A percentile compares a stretch with the other conserved stretches of the same genome.
phyloP scores from a whole-genome alignment of 2,113 vertebrate genomes.

The Scophthalmus maximus region DNA sequence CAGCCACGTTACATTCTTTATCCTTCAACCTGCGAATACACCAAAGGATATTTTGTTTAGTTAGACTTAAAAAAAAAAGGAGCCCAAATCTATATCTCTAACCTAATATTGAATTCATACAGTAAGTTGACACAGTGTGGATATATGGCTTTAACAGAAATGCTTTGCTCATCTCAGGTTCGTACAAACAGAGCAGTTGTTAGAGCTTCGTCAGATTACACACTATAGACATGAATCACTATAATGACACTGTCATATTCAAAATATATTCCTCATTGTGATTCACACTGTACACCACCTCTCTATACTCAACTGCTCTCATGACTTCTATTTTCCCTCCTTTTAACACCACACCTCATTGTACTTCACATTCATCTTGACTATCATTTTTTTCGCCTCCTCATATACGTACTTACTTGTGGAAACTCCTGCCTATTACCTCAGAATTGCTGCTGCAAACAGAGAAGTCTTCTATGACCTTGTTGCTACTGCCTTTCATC shows the following conservation, averaged over 20 bases:
- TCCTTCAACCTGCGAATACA: too few species aligned
- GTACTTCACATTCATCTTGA: conserved; percentile 30
- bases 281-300: conserved; percentile 14
- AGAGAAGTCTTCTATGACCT: conserved; percentile 48
- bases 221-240: background rate
- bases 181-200: background rate
- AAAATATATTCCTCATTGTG: conserved; percentile 17
- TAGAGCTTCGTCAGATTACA: background rate
- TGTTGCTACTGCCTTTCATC: conserved; percentile 52
- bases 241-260: background rate
- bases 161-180: too few species aligned
- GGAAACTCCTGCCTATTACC: conserved; percentile 64
- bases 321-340: conserved; percentile 14
- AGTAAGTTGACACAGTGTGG: too few species aligned
- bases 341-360: conserved; percentile 17
- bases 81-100: too few species aligned
- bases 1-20: background rate
- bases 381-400: conserved; percentile 8
- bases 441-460: conserved; percentile 41
- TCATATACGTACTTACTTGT: conserved; percentile 13
- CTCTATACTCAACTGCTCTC: background rate
- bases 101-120: too few species aligned
- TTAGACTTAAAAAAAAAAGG: background rate
- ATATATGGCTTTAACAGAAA: background rate
- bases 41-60: background rate